Evolutionary conservation across 53 echinoderm and acorn worm species (phyloP).

Genomic region (Echinometra lucunter): DNA sequence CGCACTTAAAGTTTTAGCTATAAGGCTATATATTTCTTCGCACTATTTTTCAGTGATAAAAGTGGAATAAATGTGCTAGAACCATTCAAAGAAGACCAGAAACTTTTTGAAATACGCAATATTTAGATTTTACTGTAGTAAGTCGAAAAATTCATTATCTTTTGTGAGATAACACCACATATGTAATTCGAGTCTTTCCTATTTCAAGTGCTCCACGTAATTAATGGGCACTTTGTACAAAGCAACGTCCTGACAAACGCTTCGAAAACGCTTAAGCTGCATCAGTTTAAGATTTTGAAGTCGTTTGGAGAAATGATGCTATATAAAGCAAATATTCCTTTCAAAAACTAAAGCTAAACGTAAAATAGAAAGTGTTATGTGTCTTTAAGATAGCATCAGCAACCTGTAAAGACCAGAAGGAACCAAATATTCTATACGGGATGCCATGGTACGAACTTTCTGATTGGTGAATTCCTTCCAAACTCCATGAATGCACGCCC

Average conservation of each 20-base stretch:
- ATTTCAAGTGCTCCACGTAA: background rate
- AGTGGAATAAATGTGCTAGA: background rate
- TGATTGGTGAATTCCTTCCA: slow-evolving; percentile 49
- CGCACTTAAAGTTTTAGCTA: background rate
- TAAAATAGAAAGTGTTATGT: background rate
- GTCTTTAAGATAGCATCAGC: slow-evolving; percentile 25
- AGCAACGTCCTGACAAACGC: background rate
- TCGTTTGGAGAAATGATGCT: background rate
- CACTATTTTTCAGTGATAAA: background rate
- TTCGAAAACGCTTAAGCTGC: background rate
- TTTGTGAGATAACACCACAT: background rate
- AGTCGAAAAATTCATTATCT: too few relatives aligned
- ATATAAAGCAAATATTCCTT: background rate
- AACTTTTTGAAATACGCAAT: background rate
- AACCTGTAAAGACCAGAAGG: slow-evolving; percentile 10
- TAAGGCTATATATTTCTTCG: background rate
- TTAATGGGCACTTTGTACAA: background rate
- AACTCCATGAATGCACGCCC: slow-evolving; percentile 63
- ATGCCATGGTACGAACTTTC: slow-evolving; percentile 19
- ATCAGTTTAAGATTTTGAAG: too few relatives aligned
- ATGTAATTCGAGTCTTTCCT: background rate
- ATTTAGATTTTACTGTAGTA: too few relatives aligned
- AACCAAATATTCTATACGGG: background rate
- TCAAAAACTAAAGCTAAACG: background rate
- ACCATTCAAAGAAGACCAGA: background rate